phyloP scores from a whole-genome alignment of 2,888 invertebrate species.

The Cybosia mesomella region DNA sequence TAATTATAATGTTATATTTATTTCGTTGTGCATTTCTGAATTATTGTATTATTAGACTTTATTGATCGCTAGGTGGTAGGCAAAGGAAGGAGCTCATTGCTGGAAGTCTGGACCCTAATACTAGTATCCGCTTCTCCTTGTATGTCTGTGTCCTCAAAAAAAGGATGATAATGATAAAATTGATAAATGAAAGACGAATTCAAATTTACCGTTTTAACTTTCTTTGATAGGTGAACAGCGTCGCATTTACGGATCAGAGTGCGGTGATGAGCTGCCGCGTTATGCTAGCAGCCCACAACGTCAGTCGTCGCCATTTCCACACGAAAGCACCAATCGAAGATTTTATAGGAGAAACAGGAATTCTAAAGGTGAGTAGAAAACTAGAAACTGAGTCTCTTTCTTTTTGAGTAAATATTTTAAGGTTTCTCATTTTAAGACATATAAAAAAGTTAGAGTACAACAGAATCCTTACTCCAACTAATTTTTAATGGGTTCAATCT shows the following conservation, averaged over 20 bases:
- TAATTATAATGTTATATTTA: background rate
- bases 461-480: no score
- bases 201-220: slow-evolving; percentile 52
- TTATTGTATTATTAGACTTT: background rate
- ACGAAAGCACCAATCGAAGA: slow-evolving; percentile 89
- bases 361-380: slow-evolving; percentile 71
- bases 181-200: background rate
- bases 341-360: slow-evolving; percentile 79
- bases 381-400: background rate
- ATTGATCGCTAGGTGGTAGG: background rate
- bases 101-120: background rate
- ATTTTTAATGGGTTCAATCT: background rate
- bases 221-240: slow-evolving; percentile 87
- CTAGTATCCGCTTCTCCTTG: no score
- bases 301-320: slow-evolving; percentile 90
- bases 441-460: no score
- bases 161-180: background rate
- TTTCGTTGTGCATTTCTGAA: background rate
- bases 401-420: background rate
- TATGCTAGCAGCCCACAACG: slow-evolving; percentile 87
- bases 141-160: no score
- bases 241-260: slow-evolving; percentile 91
- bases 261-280: slow-evolving; percentile 87
- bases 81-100: background rate
- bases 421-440: no score